These are phyloP conservation scores for Parotocinclus haroldoi DNA, from an alignment of 2,797 vertebrate species.

Conservation along the genomic window DNA sequence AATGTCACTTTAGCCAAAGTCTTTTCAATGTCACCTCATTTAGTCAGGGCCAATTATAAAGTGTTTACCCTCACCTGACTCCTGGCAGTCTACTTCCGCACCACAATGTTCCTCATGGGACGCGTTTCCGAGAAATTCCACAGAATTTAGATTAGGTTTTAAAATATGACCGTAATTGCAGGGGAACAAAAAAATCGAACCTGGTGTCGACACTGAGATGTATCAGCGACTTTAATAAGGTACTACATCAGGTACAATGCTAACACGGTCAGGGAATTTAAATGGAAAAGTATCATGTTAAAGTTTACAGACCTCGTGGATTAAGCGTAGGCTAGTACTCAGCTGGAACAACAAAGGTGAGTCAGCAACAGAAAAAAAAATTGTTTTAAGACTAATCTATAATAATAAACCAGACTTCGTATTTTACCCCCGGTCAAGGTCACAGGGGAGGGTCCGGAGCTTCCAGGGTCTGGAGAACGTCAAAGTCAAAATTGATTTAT, in stretches of 20 bases:
- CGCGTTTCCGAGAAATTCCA: conserved; percentile 16
- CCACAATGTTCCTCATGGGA: neutral
- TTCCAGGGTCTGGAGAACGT: too few species aligned
- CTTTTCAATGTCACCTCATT: conserved; percentile 53
- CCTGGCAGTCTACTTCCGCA: neutral
- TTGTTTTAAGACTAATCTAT: too few species aligned
- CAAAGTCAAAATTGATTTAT: too few species aligned
- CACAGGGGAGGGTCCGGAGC: too few species aligned
- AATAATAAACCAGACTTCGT: too few species aligned
- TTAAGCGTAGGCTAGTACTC: too few species aligned
- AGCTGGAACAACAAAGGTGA: too few species aligned
- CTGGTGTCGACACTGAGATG: neutral
- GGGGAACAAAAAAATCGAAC: neutral
- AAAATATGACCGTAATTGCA: conserved; percentile 1
- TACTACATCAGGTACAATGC: neutral
- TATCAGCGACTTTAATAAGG: conserved; percentile 8
- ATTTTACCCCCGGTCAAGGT: too few species aligned
- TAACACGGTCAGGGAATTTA: neutral
- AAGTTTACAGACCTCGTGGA: too few species aligned
- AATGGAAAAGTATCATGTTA: too few species aligned
- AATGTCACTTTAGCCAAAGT: conserved; percentile 70
- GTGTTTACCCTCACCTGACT: conserved; percentile 55
- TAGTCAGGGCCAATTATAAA: conserved; percentile 62
- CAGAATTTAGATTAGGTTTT: conserved; percentile 20
- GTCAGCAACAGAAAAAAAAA: too few species aligned